phyloP scores from a whole-genome alignment of 2,113 vertebrate genomes.

The Nesogale talazaci region DNA sequence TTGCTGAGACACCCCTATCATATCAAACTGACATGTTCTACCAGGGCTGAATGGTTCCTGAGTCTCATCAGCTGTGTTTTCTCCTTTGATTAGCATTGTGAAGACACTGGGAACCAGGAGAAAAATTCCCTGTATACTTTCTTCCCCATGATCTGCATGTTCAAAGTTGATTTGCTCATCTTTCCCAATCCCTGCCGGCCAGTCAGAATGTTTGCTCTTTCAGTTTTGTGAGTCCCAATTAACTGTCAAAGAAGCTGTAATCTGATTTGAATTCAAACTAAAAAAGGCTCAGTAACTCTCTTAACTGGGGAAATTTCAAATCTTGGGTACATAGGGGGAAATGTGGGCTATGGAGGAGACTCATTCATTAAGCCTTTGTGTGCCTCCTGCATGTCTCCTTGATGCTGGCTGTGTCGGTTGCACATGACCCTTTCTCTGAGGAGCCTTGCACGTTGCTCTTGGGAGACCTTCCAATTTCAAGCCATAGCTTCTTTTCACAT shows the following conservation, averaged over 20 bases:
- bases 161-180: neutral
- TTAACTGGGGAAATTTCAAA: constrained; percentile 21
- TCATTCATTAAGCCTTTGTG: neutral
- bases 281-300: neutral
- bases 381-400: neutral
- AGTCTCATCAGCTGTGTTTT: neutral
- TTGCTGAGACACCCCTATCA: neutral
- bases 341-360: neutral
- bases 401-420: neutral
- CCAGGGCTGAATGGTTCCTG: neutral
- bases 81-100: neutral
- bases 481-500: neutral
- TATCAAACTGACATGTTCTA: neutral
- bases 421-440: too few relatives aligned
- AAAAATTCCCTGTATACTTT: neutral
- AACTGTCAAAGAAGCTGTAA: neutral
- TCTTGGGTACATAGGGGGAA: neutral
- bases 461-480: neutral
- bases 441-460: neutral
- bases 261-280: constrained; percentile 31
- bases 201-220: neutral
- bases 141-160: neutral
- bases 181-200: neutral
- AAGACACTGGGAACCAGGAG: neutral
- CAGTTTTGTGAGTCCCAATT: neutral